These are phyloP conservation scores for Zophobas morio DNA, from an alignment of 1,140 invertebrate genomes.

Conservation along the genomic window DNA sequence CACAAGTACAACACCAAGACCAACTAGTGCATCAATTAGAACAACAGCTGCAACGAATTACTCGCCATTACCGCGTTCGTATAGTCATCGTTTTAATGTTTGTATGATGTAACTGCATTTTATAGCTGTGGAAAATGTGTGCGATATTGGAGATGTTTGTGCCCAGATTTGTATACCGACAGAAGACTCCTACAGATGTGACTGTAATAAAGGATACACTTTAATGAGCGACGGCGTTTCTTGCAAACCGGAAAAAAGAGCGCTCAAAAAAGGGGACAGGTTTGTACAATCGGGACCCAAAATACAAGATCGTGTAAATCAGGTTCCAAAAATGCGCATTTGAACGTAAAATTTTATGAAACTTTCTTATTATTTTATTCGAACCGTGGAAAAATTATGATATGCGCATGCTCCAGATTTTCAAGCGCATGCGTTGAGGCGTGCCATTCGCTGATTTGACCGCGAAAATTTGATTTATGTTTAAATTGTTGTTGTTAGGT, in stretches of 20 bases:
- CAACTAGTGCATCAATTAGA: constrained; percentile 44
- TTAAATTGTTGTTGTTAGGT: constrained; percentile 65
- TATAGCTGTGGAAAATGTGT: constrained; percentile 73
- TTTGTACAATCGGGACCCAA: constrained; percentile 2
- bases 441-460: no score
- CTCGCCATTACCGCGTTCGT: constrained; percentile 24
- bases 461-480: no score
- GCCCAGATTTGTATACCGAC: constrained; percentile 81
- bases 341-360: no score
- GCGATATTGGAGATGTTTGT: constrained; percentile 79
- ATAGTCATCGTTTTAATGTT: background rate
- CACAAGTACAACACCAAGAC: constrained; percentile 52
- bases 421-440: no score
- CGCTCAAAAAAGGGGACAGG: constrained; percentile 56
- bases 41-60: background rate
- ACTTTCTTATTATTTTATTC: no score
- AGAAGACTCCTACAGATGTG: constrained; percentile 80
- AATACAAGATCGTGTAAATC: no score
- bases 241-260: constrained; percentile 68
- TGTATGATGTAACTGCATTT: constrained; percentile 15
- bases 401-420: no score
- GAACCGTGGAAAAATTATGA: no score
- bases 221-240: constrained; percentile 74
- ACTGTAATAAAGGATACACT: constrained; percentile 77
- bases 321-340: no score